Conservation (phyloP, 2,797 vertebrate genomes). For the Vireo griseus region DNA sequence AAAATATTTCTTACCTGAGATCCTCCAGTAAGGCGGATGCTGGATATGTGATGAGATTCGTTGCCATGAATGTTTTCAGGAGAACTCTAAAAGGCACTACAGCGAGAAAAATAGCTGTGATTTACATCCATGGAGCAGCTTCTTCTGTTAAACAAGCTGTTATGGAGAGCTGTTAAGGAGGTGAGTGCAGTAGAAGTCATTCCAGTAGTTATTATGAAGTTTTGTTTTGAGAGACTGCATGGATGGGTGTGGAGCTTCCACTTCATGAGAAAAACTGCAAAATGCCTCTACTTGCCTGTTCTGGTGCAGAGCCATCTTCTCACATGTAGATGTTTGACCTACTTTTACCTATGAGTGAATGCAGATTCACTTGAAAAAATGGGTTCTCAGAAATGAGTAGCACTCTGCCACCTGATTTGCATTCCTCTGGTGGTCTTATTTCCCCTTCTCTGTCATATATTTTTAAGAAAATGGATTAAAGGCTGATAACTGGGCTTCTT, state of each 20-base stretch:
- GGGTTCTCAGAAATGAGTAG: neutral
- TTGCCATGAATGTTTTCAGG: constrained; percentile 64
- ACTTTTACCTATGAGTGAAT: neutral
- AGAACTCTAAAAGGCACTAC: neutral
- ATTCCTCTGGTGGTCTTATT: neutral
- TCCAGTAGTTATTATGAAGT: constrained; percentile 8
- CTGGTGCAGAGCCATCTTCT: neutral
- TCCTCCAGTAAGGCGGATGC: neutral
- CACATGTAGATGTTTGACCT: neutral
- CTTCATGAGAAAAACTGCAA: neutral
- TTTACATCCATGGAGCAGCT: constrained; percentile 31
- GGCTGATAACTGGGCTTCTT: neutral
- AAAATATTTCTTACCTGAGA: neutral
- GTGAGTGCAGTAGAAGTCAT: constrained; percentile 21
- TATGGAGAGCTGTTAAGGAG: constrained; percentile 51
- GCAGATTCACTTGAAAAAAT: neutral
- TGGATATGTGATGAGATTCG: constrained; percentile 40
- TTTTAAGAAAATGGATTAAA: neutral
- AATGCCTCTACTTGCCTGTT: neutral
- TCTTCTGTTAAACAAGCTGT: constrained; percentile 15
- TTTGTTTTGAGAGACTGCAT: neutral
- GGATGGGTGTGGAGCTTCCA: neutral
- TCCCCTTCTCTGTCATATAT: neutral
- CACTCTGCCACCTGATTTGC: neutral
- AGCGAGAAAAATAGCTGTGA: constrained; percentile 32